Base-by-base conservation (phyloP, 2,888 invertebrate species). In the Tineola bisselliella region DNA sequence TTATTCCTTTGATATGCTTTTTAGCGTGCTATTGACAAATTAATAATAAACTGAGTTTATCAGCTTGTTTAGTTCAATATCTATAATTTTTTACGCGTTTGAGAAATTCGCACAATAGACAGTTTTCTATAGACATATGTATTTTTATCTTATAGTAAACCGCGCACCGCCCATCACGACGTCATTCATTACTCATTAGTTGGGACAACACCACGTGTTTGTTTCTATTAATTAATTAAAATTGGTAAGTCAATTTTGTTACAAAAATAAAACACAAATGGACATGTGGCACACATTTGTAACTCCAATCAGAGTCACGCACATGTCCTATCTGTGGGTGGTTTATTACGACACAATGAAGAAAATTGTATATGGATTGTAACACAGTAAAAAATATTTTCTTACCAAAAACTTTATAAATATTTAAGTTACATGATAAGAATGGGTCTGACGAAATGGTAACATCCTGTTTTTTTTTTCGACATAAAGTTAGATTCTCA, bases 391-490 rank as follows among this genome's bases (percentile, higher is more conserved):
- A 52, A 18, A 52, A 52, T 38, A 38, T 38, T 38, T 10, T 38
- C n/a, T 12, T 12, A 13, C 48, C 25, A 54, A 25, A 54, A 25
- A 48, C 48, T 54, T 8, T 63, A 65, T 64, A 67, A 66, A 68
- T 69, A 66, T 70, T 66, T 68, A 62, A 68, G 33, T 62, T 62
- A 65, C 18, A 13, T 38, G 65, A 68, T 70, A 75, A 75, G 74
- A 72, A 66, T 65, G 63, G 63, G 64, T 61, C 64, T 74, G 81
- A 79, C 80, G 81, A 67, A 65, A 54, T 13, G 62, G 59, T 67
- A 71, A 76, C 79, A 80, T 82, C 79, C 81, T 79, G 76, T 79
- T 79, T 79, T 79, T 79, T 79, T 79, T 58, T 59, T 44, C 43
- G 18, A 74, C 74, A 70, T 68, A 67, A 38, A 30, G 66, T 75